Conservation (phyloP, 2,113 vertebrate genomes). For the Pongo pygmaeus region DNA sequence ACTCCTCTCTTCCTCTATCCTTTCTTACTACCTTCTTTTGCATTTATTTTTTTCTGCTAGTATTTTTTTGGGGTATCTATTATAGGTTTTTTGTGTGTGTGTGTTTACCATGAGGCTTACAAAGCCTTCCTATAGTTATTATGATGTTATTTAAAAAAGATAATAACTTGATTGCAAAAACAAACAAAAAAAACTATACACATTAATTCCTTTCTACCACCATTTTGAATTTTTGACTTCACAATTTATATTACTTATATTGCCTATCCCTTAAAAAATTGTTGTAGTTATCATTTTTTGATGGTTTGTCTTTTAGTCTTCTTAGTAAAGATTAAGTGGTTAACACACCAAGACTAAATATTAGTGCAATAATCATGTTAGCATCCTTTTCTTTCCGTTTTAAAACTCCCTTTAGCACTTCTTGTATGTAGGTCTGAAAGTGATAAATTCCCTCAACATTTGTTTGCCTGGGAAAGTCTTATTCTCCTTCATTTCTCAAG, state of each 20-base stretch:
- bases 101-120: neutral
- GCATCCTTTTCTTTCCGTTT: neutral
- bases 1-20: neutral
- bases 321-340: neutral
- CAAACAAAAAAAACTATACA: neutral
- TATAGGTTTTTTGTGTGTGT: neutral
- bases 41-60: neutral
- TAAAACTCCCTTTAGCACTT: neutral
- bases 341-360: neutral
- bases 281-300: neutral
- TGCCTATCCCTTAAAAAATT: neutral
- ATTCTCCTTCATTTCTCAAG: neutral
- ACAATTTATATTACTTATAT: neutral
- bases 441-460: neutral
- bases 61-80: neutral
- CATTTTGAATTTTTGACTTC: neutral
- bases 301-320: neutral
- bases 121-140: neutral
- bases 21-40: neutral
- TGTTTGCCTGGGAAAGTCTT: neutral
- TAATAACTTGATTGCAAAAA: neutral
- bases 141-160: neutral
- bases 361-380: neutral
- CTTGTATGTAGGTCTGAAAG: neutral
- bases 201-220: neutral